These are phyloP conservation scores for Tragopan temminckii DNA, from an alignment of 2,797 vertebrate species.

Conservation along the genomic window DNA sequence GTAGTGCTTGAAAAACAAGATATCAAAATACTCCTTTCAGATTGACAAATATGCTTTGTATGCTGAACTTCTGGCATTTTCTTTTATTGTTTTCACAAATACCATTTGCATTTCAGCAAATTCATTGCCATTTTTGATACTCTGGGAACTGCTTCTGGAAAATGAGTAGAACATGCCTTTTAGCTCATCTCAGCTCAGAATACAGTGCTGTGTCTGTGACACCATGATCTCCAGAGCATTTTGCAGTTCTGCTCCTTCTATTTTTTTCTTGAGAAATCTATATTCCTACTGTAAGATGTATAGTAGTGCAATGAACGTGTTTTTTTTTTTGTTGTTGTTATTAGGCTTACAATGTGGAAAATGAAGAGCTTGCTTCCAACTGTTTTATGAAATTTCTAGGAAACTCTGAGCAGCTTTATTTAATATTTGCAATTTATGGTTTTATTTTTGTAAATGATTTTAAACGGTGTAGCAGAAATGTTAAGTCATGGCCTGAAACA, in stretches of 20 bases:
- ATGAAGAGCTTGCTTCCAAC: slow-evolving; percentile 55
- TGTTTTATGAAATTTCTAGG: slow-evolving; percentile 55
- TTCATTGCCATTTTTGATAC: background rate
- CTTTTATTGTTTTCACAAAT: slow-evolving; percentile 29
- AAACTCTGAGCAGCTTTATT: slow-evolving; percentile 57
- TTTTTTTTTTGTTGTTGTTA: slow-evolving; percentile 30
- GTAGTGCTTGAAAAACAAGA: background rate
- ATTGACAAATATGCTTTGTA: background rate
- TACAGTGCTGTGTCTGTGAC: rapidly evolving
- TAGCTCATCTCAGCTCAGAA: background rate
- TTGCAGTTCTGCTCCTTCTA: background rate
- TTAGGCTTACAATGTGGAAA: slow-evolving; percentile 52
- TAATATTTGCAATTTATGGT: slow-evolving; percentile 68
- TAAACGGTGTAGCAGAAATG: background rate
- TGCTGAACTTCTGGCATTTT: slow-evolving; percentile 5
- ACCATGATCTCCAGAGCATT: background rate
- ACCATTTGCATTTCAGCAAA: slow-evolving; percentile 22
- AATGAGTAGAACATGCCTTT: background rate
- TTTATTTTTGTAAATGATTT: slow-evolving; percentile 58
- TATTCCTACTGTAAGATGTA: slow-evolving; percentile 39
- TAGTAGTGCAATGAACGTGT: background rate
- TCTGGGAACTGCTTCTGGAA: slow-evolving; percentile 38
- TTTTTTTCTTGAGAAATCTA: slow-evolving; percentile 20
- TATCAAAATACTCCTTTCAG: background rate
- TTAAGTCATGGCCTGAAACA: too few species aligned